A percentile compares a stretch with the other conserved stretches of the same genome.
These are phyloP conservation scores for Carduelis carduelis DNA, from an alignment of 2,797 vertebrate genomes.

Conservation along the genomic window DNA sequence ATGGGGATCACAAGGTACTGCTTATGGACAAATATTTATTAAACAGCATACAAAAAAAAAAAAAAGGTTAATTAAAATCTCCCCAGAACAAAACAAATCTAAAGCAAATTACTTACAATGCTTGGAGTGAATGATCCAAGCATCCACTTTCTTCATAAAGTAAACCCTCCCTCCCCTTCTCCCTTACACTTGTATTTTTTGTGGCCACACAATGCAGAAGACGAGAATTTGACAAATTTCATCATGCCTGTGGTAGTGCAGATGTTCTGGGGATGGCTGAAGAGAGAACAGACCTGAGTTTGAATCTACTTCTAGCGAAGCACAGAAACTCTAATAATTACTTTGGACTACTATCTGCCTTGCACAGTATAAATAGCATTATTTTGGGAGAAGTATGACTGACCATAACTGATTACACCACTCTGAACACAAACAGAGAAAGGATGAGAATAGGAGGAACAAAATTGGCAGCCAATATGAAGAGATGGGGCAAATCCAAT, in stretches of 20 bases:
- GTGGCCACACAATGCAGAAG: background rate
- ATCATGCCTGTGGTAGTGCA: background rate
- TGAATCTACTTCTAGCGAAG: background rate
- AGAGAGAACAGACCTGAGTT: background rate
- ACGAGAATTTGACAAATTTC: background rate
- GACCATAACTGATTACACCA: conserved; percentile 11
- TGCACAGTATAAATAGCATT: background rate
- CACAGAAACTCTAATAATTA: background rate
- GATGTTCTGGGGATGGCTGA: background rate
- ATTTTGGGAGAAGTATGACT: background rate
- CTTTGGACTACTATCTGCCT: background rate
- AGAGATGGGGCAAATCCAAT: conserved; percentile 21
- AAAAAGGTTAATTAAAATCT: conserved; percentile 40
- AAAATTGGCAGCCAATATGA: conserved; percentile 21
- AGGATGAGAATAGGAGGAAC: background rate
- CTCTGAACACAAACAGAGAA: background rate
- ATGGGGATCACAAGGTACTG: conserved; percentile 24
- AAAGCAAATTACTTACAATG: conserved; percentile 13
- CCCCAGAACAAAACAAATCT: conserved; percentile 51
- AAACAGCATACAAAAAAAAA: conserved; percentile 20
- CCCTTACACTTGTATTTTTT: background rate
- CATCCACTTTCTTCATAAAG: background rate
- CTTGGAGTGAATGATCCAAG: conserved; percentile 15
- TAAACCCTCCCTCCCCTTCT: background rate
- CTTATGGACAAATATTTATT: conserved; percentile 57